Evolutionary conservation across 2,113 vertebrate genomes (phyloP).

Genomic region (Hirundichthys speculiger): DNA sequence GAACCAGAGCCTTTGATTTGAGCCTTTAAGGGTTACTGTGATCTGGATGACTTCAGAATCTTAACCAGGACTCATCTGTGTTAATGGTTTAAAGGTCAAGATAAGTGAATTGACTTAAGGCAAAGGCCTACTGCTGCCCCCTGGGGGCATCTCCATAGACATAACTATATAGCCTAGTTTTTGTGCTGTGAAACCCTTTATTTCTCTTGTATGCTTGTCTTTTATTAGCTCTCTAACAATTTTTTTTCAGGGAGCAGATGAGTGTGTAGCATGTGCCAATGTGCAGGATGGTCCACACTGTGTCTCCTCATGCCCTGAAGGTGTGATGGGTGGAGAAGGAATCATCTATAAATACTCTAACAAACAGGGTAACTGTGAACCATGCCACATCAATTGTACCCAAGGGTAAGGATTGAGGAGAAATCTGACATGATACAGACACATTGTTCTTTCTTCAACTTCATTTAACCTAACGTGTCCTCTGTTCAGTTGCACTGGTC

Average conservation of each 20-base stretch:
- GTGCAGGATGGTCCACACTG: slow-evolving; percentile 90
- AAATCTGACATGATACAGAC: not conserved
- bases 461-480: slow-evolving; percentile 18
- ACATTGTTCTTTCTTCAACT: not conserved
- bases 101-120: not conserved
- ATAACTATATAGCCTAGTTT: not conserved
- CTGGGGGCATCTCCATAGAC: slow-evolving; percentile 1
- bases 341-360: slow-evolving; percentile 91
- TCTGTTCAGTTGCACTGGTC: slow-evolving; percentile 83
- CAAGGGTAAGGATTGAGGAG: slow-evolving; percentile 77
- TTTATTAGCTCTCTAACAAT: not conserved
- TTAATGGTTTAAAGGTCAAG: not conserved
- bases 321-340: slow-evolving; percentile 86
- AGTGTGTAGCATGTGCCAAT: slow-evolving; percentile 84
- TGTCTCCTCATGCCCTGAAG: slow-evolving; percentile 87
- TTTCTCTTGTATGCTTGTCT: not conserved
- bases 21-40: too few relatives aligned
- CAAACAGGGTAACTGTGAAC: slow-evolving; percentile 79
- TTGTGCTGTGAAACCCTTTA: not conserved
- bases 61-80: too few relatives aligned
- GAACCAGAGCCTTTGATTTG: too few relatives aligned
- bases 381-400: slow-evolving; percentile 89
- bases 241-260: slow-evolving; percentile 83
- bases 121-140: slow-evolving; percentile 24
- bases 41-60: too few relatives aligned